phyloP scores from a whole-genome alignment of 2,113 vertebrate species.

The Protobothrops flavoviridis region DNA sequence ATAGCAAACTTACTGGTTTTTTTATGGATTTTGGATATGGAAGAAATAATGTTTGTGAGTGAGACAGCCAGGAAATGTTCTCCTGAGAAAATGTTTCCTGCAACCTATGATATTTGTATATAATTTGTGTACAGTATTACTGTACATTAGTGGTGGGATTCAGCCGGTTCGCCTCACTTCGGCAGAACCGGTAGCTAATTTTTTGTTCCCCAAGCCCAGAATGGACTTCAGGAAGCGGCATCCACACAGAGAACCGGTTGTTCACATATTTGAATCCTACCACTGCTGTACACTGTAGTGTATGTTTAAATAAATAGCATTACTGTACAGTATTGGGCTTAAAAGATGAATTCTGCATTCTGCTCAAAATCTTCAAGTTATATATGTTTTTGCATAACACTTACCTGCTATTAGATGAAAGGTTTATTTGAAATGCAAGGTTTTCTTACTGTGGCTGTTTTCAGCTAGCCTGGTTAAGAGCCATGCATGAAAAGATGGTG shows the following conservation, averaged over 20 bases:
- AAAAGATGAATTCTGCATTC: neutral
- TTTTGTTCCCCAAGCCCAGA: too few relatives aligned
- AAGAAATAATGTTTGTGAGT: neutral
- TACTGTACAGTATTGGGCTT: neutral
- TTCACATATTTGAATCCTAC: too few relatives aligned
- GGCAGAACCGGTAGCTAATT: too few relatives aligned
- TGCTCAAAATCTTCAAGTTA: neutral
- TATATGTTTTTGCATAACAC: neutral
- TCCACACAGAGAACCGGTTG: too few relatives aligned
- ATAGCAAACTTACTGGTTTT: neutral
- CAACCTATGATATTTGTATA: neutral
- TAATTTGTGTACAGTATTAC: neutral
- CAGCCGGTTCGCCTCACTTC: too few relatives aligned
- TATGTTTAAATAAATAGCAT: neutral
- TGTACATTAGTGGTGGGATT: too few relatives aligned
- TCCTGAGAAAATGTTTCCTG: neutral
- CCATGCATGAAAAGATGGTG: neutral
- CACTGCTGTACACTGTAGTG: neutral
- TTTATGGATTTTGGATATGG: neutral
- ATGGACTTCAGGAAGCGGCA: too few relatives aligned
- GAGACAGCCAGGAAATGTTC: neutral
- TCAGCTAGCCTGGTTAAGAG: neutral
- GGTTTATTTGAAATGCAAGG: neutral
- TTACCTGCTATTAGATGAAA: neutral
- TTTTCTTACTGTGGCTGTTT: neutral